Evolutionary conservation across 2,797 vertebrate genomes (phyloP).

Genomic region (Poecilia wingei): DNA sequence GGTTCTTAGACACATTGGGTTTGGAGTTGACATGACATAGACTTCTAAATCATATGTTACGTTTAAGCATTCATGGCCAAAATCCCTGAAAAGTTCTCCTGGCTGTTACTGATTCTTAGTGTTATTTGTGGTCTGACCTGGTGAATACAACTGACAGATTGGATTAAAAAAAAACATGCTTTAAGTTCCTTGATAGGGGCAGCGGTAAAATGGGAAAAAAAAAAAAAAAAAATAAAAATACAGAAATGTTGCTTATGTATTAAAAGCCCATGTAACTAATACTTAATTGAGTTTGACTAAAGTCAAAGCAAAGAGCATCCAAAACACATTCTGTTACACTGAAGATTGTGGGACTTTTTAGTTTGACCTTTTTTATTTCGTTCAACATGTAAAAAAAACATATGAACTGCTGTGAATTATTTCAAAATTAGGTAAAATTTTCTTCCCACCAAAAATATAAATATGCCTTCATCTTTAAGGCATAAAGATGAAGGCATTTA

Average conservation of each 20-base stretch:
- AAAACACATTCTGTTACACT: not conserved
- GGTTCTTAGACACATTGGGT: conserved; percentile 8
- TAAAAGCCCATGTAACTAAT: not conserved
- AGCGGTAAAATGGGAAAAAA: not conserved
- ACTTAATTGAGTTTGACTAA: not conserved
- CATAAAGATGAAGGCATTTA: not conserved
- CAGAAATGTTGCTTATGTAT: not conserved
- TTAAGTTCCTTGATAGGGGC: not conserved
- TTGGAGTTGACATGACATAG: conserved; percentile 9
- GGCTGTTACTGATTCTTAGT: not conserved
- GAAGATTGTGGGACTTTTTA: not conserved
- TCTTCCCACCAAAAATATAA: not conserved
- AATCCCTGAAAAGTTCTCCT: not conserved
- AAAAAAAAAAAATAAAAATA: not conserved
- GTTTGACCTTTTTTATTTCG: not conserved
- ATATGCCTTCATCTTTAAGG: not conserved
- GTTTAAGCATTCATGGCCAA: not conserved
- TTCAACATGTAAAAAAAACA: not conserved
- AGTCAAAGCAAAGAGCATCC: not conserved
- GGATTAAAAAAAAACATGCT: not conserved
- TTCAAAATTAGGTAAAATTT: not conserved
- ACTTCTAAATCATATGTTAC: not conserved
- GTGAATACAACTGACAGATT: not conserved
- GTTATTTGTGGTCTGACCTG: not conserved
- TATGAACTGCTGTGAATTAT: not conserved